Base-by-base conservation (phyloP, 1,140 invertebrate species). In the Macrocentrus cingulum region DNA sequence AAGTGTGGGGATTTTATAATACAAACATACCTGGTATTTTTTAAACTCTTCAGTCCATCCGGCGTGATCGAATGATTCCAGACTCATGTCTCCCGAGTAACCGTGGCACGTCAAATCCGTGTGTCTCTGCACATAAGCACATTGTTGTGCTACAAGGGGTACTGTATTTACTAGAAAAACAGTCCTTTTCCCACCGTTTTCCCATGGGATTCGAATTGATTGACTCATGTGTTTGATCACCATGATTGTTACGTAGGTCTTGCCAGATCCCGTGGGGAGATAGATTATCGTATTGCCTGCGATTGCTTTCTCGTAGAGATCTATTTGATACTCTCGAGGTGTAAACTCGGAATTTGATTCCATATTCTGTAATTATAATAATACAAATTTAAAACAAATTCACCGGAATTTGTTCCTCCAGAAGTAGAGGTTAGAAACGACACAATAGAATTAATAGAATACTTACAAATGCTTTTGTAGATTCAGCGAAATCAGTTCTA, bases 201-300 rank as follows among this genome's bases (percentile, higher is more conserved):
- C 75, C 57, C 84, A 84, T 39, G 84, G 71, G 62, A 20, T 29
- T 62, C 70, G 60, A 56, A 88, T 56, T 62, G 82, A 70, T 36
- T 80, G 52, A 3, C 84, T 82, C 50, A 51, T 8, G 13, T 44
- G 18, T 71, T 90, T 91, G 1, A 95, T 81, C 1, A 95, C 73
- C 82, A 94, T 83, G 4, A 92, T 82, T 5, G 94, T 91, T 67
- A 99, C 94, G 70, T 87, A 97, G 2, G 94, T 97, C 80, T 98
- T 98, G 2, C 95, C 95, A 7, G 88, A 82, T 46, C 92, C 94
- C 39, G 95, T 97, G 3, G 92, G 93, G 48, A 99, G 78, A 77
- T 89, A 94, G 46, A 97, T 84, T 22, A 99, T 94, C 0, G 87
- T 88, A 77, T 99, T 98, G 29, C 85, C 70, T 56, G 85, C 69